These are phyloP conservation scores for Gallirallus australis DNA, from an alignment of 2,797 vertebrate genomes.

Conservation along the genomic window DNA sequence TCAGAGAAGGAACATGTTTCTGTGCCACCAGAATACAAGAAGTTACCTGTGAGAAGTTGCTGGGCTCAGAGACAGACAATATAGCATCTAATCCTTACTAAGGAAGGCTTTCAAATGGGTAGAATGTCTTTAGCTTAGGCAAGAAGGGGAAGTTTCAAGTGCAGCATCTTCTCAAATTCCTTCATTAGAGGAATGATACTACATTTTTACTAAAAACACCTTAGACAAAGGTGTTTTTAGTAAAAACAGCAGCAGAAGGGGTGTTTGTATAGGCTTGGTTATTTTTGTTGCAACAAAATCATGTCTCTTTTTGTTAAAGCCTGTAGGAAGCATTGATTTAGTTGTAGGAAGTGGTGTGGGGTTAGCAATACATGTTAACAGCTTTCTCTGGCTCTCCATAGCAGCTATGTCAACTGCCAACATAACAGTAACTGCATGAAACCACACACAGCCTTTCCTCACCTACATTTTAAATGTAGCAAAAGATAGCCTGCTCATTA, in stretches of 20 bases:
- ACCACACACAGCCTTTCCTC: background rate
- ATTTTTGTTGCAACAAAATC: no score
- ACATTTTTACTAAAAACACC: background rate
- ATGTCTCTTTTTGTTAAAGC: background rate
- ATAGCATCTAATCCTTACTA: background rate
- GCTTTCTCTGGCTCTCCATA: background rate
- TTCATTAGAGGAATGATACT: background rate
- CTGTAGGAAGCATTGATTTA: background rate
- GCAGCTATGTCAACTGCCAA: background rate
- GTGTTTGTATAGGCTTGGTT: no score
- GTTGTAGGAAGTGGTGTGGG: background rate
- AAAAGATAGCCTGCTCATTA: background rate
- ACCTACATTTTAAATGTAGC: background rate
- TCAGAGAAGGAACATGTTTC: background rate
- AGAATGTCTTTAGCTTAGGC: background rate
- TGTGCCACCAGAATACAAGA: background rate
- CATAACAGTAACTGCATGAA: background rate
- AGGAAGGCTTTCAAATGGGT: background rate
- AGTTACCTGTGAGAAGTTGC: background rate
- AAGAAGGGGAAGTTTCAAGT: background rate
- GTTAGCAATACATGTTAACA: background rate
- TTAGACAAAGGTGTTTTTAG: no score
- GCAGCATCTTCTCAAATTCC: background rate
- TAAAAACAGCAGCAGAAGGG: no score
- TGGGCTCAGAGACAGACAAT: background rate